These are phyloP conservation scores for Rhea americana DNA, from an alignment of 2,113 vertebrate species.

Conservation along the genomic window DNA sequence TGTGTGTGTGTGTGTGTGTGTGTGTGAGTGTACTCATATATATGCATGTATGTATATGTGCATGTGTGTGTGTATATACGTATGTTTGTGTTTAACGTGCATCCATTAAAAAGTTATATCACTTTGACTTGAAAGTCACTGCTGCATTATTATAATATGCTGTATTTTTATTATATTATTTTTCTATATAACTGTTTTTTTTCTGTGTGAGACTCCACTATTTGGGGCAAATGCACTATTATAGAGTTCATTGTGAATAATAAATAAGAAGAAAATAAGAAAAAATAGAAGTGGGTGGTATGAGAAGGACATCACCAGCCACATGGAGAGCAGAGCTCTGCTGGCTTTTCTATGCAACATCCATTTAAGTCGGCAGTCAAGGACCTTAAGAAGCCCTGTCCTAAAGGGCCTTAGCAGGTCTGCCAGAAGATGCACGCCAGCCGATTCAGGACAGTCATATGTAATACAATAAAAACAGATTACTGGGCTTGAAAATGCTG, in stretches of 20 bases:
- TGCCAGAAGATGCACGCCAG: constrained; percentile 40
- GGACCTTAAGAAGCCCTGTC: background rate
- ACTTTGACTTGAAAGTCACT: background rate
- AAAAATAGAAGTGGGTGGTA: background rate
- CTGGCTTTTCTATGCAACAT: background rate
- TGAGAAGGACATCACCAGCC: background rate
- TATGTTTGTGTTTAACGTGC: background rate
- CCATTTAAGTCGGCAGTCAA: constrained; percentile 38
- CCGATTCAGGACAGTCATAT: background rate
- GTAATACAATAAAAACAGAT: constrained; percentile 58
- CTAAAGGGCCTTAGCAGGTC: background rate
- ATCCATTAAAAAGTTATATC: background rate
- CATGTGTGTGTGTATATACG: no score
- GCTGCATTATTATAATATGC: background rate
- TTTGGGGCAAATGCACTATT: background rate
- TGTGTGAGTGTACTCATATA: background rate
- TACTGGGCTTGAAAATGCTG: constrained; percentile 48
- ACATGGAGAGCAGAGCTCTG: constrained; percentile 2
- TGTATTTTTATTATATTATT: background rate
- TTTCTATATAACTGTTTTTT: background rate
- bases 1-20: no score
- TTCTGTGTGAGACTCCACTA: background rate
- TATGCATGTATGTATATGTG: no score
- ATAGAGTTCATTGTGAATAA: background rate
- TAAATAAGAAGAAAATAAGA: background rate